phyloP scores from a whole-genome alignment of 1,140 invertebrate species.

The Planococcus citri region DNA sequence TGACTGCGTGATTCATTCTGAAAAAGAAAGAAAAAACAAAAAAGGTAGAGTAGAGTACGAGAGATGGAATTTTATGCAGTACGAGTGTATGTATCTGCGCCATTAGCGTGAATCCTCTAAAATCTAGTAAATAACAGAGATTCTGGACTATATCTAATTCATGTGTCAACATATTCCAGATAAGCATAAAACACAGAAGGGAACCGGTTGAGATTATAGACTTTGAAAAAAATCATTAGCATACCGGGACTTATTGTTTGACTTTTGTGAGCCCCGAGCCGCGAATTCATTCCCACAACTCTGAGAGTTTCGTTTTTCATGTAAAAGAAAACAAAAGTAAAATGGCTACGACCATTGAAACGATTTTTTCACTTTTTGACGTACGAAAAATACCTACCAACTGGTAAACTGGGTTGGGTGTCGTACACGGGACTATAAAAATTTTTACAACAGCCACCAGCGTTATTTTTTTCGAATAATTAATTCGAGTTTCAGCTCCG shows the following conservation, averaged over 20 bases:
- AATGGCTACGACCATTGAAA: too few relatives aligned
- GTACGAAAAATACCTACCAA: too few relatives aligned
- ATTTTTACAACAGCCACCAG: too few relatives aligned
- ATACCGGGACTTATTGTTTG: background rate
- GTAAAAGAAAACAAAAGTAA: too few relatives aligned
- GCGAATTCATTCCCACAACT: background rate
- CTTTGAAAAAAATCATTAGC: background rate
- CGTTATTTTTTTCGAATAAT: too few relatives aligned
- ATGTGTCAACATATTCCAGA: constrained; percentile 6
- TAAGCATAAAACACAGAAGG: background rate
- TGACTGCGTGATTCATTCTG: too few relatives aligned
- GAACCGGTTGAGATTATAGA: constrained; percentile 3
- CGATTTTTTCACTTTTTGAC: too few relatives aligned
- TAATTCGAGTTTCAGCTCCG: too few relatives aligned
- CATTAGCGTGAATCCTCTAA: background rate
- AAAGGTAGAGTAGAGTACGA: background rate
- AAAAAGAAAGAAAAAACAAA: too few relatives aligned
- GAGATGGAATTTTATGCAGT: background rate
- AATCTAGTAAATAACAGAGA: background rate
- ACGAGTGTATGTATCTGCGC: background rate
- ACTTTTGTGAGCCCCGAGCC: background rate
- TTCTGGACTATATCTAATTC: background rate
- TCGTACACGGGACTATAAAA: too few relatives aligned
- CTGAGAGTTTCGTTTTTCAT: background rate
- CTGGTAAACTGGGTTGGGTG: too few relatives aligned